Base-by-base conservation (phyloP, 2,797 vertebrate species). In the Tokudaia muenninki region DNA sequence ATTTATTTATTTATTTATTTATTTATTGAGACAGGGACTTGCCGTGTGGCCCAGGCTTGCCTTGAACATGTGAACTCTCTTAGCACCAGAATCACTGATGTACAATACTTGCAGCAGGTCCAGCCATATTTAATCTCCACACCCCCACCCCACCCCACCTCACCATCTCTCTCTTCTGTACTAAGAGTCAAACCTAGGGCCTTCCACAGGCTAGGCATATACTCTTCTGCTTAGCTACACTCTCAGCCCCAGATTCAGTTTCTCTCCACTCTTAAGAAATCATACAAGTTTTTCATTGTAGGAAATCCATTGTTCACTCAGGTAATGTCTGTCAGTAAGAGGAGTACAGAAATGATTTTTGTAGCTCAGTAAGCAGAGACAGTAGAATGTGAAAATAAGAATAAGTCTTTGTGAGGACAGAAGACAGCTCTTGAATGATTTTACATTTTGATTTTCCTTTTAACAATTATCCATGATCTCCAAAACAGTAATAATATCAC, bases 381-480 rank as follows among this genome's bases (percentile, higher is more conserved):
- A 75, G 41, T 77, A n/a, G 31, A 6, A 4, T 90, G 4, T 88
- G 44, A 92, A 91, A 90, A 94, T 9, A 2, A 17, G 8, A 74
- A n/a, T 41, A 80, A 41, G 34, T 83, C 52, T 44, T 75, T 93
- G 13, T 91, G 22, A 61, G 26, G 81, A 13, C 14, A 57, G 93
- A 93, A 81, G 61, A 8, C 50, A 87, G 6, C 70, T 95, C 57
- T 87, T 88, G 8, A 94, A 82, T 37, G 14, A 22, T 86, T 67
- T 82, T 82, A 12, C 41, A 21, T 90, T 94, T 92, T 84, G 22
- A 31, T 83, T 92, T 93, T 77, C 44, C 91, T 92, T 91, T 74
- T 75, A 96, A 80, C 57, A 63, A 86, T 92, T 96, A 81, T 59
- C 16, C 26, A 34, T 57, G 63, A 94, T 91, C 26, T 87, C 4